These are phyloP conservation scores for Ciconia boyciana DNA, from an alignment of 2,113 vertebrate species.

Conservation along the genomic window DNA sequence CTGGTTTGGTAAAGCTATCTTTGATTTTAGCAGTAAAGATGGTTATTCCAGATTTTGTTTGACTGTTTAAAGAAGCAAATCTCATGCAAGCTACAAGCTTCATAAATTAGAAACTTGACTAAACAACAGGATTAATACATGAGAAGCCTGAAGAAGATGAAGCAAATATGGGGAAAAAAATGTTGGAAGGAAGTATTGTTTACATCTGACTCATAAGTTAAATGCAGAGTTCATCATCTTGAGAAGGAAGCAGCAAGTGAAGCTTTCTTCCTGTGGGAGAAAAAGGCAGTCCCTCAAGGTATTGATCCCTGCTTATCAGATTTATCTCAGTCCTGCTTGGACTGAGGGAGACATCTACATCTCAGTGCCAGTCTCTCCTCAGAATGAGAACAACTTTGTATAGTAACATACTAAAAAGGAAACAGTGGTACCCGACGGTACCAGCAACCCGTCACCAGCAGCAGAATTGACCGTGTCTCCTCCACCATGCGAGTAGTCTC, in stretches of 20 bases:
- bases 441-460: not conserved
- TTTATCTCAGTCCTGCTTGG: not conserved
- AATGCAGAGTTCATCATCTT: not conserved
- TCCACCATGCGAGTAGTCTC: accelerated
- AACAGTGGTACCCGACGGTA: not conserved
- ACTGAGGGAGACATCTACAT: not conserved
- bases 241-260: not conserved
- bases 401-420: not conserved
- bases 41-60: not conserved
- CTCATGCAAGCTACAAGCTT: not conserved
- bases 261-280: not conserved
- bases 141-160: not conserved
- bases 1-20: not conserved
- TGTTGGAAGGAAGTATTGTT: not conserved
- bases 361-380: not conserved
- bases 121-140: not conserved
- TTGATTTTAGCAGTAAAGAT: not conserved
- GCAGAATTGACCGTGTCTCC: not conserved
- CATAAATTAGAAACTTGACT: not conserved
- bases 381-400: not conserved
- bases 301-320: not conserved
- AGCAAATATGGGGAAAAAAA: not conserved
- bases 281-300: not conserved
- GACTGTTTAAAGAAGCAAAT: not conserved
- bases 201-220: not conserved